These are phyloP conservation scores for Clarias pachynema DNA, from an alignment of 2,797 vertebrate species.

Conservation along the genomic window DNA sequence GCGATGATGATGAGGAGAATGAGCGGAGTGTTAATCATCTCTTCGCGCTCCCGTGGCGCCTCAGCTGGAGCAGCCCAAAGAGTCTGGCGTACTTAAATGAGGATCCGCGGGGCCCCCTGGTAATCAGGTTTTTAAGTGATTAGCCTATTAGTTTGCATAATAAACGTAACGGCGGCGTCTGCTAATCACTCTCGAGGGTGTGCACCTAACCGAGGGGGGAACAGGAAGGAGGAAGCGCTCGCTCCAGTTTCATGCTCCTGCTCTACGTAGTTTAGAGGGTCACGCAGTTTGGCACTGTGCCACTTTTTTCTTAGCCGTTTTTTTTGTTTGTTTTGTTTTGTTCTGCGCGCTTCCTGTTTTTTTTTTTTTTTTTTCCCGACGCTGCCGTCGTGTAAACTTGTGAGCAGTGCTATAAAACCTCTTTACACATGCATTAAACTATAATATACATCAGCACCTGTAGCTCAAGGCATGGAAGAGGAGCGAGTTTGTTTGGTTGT, in stretches of 20 bases:
- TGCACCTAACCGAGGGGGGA: slow-evolving; percentile 44
- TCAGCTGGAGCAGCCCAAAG: slow-evolving; percentile 31
- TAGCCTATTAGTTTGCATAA: slow-evolving; percentile 76
- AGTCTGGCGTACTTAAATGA: slow-evolving; percentile 35
- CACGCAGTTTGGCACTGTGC: neutral
- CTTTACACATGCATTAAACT: neutral
- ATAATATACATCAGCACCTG: slow-evolving; percentile 1
- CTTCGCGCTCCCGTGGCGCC: slow-evolving; percentile 19
- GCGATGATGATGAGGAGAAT: neutral
- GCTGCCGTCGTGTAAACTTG: neutral
- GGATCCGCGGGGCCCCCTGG: slow-evolving; percentile 70
- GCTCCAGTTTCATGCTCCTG: neutral
- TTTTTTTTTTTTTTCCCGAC: neutral
- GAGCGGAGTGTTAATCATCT: slow-evolving; percentile 41
- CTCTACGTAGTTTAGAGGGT: neutral
- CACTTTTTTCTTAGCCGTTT: neutral
- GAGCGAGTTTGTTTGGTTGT: slow-evolving; percentile 44
- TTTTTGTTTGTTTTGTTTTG: neutral
- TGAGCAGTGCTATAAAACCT: slow-evolving; percentile 8
- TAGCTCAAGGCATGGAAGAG: neutral
- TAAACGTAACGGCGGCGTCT: slow-evolving; percentile 75
- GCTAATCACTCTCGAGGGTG: slow-evolving; percentile 75
- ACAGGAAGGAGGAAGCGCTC: neutral
- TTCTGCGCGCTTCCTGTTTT: neutral
- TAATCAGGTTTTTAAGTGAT: slow-evolving; percentile 82